Percentiles rank a stretch among this genome's conserved stretches.
Conservation (phyloP, 2,113 vertebrate species). For the Crocuta crocuta region DNA sequence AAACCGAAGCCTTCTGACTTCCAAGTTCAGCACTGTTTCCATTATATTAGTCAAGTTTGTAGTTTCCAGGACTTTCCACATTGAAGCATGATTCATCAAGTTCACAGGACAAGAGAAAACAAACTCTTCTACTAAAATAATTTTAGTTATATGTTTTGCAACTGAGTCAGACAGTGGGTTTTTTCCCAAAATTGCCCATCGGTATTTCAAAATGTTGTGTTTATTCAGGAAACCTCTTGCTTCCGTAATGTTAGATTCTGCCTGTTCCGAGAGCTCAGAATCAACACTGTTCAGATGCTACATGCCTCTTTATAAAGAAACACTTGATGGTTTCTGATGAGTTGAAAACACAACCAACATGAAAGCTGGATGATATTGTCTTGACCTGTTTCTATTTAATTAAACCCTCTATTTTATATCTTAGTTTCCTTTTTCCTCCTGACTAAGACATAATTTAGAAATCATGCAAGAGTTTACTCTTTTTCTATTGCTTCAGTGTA, state of each 20-base stretch:
- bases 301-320: background rate
- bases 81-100: background rate
- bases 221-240: background rate
- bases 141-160: background rate
- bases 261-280: background rate
- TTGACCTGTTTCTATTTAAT: slow-evolving; percentile 31
- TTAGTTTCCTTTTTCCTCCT: background rate
- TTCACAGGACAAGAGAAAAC: background rate
- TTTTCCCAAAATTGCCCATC: background rate
- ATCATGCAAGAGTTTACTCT: background rate
- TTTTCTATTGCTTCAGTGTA: slow-evolving; percentile 21
- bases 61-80: background rate
- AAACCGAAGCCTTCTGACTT: slow-evolving; percentile 9
- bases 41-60: background rate
- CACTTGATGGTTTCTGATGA: background rate
- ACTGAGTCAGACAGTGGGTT: background rate
- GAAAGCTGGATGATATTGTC: background rate
- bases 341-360: background rate
- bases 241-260: background rate
- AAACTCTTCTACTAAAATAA: slow-evolving; percentile 37
- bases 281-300: background rate
- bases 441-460: background rate
- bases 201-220: background rate
- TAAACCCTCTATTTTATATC: slow-evolving; percentile 16
- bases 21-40: background rate